A percentile compares a stretch with the other conserved stretches of the same genome.
Conservation (phyloP, 1,140 invertebrate genomes). For the Trinorchestia longiramus region DNA sequence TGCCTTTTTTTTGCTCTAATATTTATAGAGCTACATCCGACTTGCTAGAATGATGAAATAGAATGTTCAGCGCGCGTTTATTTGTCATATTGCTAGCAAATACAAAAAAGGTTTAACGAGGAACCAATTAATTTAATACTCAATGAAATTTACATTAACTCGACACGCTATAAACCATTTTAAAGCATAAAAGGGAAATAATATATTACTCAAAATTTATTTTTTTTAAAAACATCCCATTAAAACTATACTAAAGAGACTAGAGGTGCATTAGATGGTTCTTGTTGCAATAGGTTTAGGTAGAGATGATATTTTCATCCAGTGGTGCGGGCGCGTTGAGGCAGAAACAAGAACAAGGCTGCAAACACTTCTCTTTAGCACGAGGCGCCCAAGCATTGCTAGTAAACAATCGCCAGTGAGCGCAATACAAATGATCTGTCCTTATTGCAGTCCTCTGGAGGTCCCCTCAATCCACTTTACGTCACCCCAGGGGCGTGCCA, state of each 20-base stretch:
- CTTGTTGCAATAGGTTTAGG: neutral
- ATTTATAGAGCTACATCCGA: too few species aligned
- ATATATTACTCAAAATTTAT: too few species aligned
- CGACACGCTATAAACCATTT: too few species aligned
- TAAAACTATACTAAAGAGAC: neutral
- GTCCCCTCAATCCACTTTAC: slow-evolving; percentile 39
- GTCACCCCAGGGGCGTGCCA: neutral
- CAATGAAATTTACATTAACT: too few species aligned
- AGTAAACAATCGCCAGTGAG: slow-evolving; percentile 41
- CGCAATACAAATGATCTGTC: slow-evolving; percentile 49
- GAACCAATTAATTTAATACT: too few species aligned
- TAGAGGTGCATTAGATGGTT: neutral
- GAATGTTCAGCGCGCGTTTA: too few species aligned
- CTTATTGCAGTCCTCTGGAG: slow-evolving; percentile 40
- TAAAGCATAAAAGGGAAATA: too few species aligned
- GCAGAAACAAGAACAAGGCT: neutral
- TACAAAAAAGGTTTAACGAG: too few species aligned
- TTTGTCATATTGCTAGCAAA: too few species aligned
- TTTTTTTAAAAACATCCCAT: too few species aligned
- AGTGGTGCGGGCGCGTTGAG: neutral
- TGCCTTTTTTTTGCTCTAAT: too few species aligned
- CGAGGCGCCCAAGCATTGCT: slow-evolving; percentile 13
- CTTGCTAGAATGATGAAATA: too few species aligned
- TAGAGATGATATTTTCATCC: neutral
- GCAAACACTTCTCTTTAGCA: neutral